Evolutionary conservation across 2,888 invertebrate species (phyloP).

Genomic region (Stegophylla sp.): DNA sequence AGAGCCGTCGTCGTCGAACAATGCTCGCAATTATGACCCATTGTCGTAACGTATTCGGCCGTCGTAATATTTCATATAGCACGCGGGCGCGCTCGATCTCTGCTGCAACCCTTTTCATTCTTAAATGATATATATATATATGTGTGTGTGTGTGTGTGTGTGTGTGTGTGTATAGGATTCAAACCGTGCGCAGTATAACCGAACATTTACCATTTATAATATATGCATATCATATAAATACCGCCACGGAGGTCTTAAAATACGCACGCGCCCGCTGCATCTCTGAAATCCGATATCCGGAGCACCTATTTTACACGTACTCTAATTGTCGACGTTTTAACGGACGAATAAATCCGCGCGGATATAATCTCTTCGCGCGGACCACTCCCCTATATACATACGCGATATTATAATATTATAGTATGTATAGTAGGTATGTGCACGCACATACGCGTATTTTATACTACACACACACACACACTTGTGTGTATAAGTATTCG

Average conservation of each 20-base stretch:
- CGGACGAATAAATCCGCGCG: slow-evolving; percentile 55
- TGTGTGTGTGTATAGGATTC: neutral
- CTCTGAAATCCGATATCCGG: slow-evolving; percentile 50
- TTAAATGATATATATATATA: neutral
- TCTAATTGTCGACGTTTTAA: slow-evolving; percentile 52
- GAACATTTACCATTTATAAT: neutral
- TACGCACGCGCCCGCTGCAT: neutral
- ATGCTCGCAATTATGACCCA: slow-evolving; percentile 52
- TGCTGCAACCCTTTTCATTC: slow-evolving; percentile 36
- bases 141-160: neutral
- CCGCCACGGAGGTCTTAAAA: slow-evolving; percentile 39
- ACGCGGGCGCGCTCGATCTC: slow-evolving; percentile 37
- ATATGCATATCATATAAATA: neutral
- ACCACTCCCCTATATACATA: slow-evolving; percentile 24
- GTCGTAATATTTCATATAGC: slow-evolving; percentile 56
- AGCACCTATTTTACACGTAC: neutral
- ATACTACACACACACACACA: too few relatives aligned
- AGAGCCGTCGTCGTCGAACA: neutral
- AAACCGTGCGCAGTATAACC: too few relatives aligned
- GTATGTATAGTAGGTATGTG: neutral
- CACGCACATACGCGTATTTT: neutral
- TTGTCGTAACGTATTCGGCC: slow-evolving; percentile 54
- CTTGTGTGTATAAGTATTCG: neutral
- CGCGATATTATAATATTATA: neutral
- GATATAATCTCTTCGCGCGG: slow-evolving; percentile 33